These are phyloP conservation scores for Brenthis ino DNA, from an alignment of 2,888 invertebrate genomes.

Conservation along the genomic window DNA sequence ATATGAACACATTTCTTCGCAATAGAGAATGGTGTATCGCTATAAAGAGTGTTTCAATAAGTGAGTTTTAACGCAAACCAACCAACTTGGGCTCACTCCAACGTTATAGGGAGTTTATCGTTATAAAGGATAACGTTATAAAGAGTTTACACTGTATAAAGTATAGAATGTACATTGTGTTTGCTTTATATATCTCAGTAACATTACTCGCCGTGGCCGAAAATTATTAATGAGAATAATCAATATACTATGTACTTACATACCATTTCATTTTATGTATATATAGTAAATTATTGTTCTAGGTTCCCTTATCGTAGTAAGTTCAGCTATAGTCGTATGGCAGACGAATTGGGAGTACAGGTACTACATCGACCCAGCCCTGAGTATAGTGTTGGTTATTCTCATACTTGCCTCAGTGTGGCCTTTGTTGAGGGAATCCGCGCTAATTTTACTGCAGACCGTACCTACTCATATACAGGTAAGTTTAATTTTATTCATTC, in stretches of 20 bases:
- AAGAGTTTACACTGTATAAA: too few relatives aligned
- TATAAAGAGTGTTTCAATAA: too few relatives aligned
- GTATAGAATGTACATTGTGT: too few relatives aligned
- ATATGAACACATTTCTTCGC: too few relatives aligned
- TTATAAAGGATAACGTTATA: too few relatives aligned
- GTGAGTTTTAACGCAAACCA: too few relatives aligned
- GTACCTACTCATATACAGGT: slow-evolving; percentile 98
- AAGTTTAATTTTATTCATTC: slow-evolving; percentile 40
- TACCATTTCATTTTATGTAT: neutral
- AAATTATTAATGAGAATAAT: neutral
- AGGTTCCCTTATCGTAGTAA: slow-evolving; percentile 94
- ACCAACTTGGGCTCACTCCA: too few relatives aligned
- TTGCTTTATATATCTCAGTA: too few relatives aligned
- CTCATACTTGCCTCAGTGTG: slow-evolving; percentile 94
- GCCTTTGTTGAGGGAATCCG: slow-evolving; percentile 96
- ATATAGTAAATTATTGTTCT: slow-evolving; percentile 45
- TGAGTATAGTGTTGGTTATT: slow-evolving; percentile 93
- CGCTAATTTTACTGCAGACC: slow-evolving; percentile 97
- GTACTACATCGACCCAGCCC: slow-evolving; percentile 96
- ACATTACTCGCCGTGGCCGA: too few relatives aligned
- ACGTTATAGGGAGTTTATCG: too few relatives aligned
- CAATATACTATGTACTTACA: slow-evolving; percentile 5
- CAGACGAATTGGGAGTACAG: slow-evolving; percentile 90
- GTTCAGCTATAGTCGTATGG: slow-evolving; percentile 91
- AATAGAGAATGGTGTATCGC: too few relatives aligned